Evolutionary conservation across 2,113 vertebrate genomes (phyloP), one percentile per base, ranked within the genome.

Genomic region (Eurystomus gularis): DNA sequence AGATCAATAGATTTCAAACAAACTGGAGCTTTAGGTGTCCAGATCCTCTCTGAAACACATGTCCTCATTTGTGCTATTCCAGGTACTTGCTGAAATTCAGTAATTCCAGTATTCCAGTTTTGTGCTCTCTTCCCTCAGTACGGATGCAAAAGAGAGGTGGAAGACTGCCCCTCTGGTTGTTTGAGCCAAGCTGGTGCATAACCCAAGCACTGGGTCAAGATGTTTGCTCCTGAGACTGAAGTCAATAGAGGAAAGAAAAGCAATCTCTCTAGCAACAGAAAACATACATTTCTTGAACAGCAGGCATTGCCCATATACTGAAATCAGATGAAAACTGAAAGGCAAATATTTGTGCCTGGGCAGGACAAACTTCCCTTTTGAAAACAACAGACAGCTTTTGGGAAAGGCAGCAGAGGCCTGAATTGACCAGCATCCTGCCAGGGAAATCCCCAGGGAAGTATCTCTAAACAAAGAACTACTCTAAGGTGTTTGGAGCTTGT

Each of bases 271-370:
- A 64, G 70, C 69, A 96, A 79, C 11, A 68, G 25, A 66, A 82
- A 84, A 42, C 48, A 71, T 11, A 29, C 17, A 26, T 60, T 85
- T 87, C 65, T 94, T 87, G 61, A 85, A 90, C 79, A 64, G 35
- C 33, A 48, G 84, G 48, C 84, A 73, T 89, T 87, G 69, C 12
- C 55, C 29, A n/a, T 68, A n/a, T 33, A 31, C 48, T 25, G 54
- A 83, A 82, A 84, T 89, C 48, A 76, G 81, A 84, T 69, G 52
- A 81, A 94, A 94, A 87, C 57, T 82, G 57, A 71, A 88, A 89
- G 48, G 57, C 54, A 94, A 95, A 75, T 89, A 88, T 79, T 91
- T 96, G 75, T 86, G 70, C 40, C 21, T 20, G 7, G 40, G 33
- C 11, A 77, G 37, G 58, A 72, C 49, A 70, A 91, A 83, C 5